Evolutionary conservation across 2,888 invertebrate genomes (phyloP), one percentile per base, ranked within the genome.

Genomic region (Tipula vernalis): DNA sequence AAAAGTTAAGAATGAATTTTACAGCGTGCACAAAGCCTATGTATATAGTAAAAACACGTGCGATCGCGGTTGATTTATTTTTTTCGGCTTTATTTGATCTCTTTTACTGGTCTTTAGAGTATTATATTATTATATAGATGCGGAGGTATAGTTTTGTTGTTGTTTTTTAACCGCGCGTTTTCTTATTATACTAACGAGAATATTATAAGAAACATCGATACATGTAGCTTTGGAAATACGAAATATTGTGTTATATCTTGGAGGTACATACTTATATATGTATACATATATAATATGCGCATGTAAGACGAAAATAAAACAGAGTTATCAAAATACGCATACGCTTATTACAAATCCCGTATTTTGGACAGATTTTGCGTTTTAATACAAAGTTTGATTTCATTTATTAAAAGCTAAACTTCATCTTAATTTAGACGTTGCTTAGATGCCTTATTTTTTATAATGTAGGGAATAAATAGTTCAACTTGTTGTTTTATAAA

Each of bases 1-100:
- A 71, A 71, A 71, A 71, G 71, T 71, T 71, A 71, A 71, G 71
- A 71, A 71, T 71, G 71, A 71, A 71, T 71, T 71, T 71, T 71
- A 71, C 71, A 71, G 71, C 71, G 71, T 71, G 71, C 71, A 71
- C 71, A 71, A 71, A 28, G 71, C 3, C 71, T 71, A 71, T 71
- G 28, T 71, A 28, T 71, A 71, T 71, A 71, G 71, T 71, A 71
- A 71, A 71, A 71, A 71, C 71, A 71, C 71, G 71, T 71, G 71
- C 71, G 71, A 71, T 71, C 71, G 71, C 71, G 71, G 71, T 71
- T 71, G 71, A 71, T 71, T 71, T 71, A 71, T 71, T 71, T 71
- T 41, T 71, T 71, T 71, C 71, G 71, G 71, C 71, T 71, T 71
- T 28, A 71, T 71, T 71, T 71, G 71, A 71, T 71, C 71, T 71